phyloP scores from a whole-genome alignment of 2,888 invertebrate genomes.

The Latrodectus elegans region DNA sequence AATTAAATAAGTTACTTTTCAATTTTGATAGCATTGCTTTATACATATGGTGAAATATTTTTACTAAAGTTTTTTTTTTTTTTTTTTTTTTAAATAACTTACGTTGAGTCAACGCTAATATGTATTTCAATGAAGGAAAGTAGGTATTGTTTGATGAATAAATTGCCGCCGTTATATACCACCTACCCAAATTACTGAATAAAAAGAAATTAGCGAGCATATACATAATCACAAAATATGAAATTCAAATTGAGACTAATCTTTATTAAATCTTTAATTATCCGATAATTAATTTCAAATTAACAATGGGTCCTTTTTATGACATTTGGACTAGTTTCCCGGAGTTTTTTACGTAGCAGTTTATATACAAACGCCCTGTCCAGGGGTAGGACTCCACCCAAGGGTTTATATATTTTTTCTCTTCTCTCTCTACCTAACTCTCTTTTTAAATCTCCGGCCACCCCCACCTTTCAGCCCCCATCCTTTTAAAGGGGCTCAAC shows the following conservation, averaged over 20 bases:
- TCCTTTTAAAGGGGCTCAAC: slow-evolving; percentile 57
- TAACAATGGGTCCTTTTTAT: slow-evolving; percentile 23
- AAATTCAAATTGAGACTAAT: slow-evolving; percentile 50
- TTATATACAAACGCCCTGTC: neutral
- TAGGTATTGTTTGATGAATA: no score
- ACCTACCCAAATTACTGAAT: no score
- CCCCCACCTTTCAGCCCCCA: slow-evolving; percentile 26
- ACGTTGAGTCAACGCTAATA: no score
- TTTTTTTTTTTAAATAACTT: no score
- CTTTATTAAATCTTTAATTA: slow-evolving; percentile 63
- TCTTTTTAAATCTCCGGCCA: slow-evolving; percentile 56
- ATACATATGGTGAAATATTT: no score
- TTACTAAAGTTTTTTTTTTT: no score
- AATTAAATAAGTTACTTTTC: no score
- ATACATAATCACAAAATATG: neutral
- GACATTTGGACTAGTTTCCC: neutral
- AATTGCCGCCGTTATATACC: no score
- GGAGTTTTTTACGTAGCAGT: neutral
- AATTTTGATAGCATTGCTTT: no score
- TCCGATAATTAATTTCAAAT: slow-evolving; percentile 62
- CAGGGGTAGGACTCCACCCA: neutral
- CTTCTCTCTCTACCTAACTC: slow-evolving; percentile 28
- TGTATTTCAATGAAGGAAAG: no score
- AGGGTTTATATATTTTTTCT: slow-evolving; percentile 2
- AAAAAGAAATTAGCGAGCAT: no score